Evolutionary conservation across 2,113 vertebrate genomes (phyloP).

Genomic region (Mastomys natalensis): DNA sequence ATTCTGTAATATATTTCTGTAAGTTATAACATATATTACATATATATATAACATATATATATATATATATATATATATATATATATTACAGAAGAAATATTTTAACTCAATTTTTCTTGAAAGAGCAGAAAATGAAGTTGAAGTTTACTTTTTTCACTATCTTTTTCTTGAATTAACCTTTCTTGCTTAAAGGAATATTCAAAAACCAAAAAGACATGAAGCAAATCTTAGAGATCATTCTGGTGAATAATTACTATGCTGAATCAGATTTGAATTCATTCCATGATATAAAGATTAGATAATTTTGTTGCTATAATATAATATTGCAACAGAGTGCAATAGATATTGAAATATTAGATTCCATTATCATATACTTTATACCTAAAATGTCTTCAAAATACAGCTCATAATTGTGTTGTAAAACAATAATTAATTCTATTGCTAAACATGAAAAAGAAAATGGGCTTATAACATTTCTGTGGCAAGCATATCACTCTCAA

Average conservation of each 20-base stretch:
- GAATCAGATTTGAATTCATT: neutral
- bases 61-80: neutral
- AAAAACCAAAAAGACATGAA: conserved; percentile 12
- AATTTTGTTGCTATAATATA: neutral
- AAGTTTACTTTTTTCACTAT: neutral
- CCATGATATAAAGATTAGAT: neutral
- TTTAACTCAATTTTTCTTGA: neutral
- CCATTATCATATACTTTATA: neutral
- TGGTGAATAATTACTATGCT: neutral
- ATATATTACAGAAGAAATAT: neutral
- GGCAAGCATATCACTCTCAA: neutral
- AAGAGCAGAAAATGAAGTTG: neutral
- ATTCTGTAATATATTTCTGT: too few species aligned
- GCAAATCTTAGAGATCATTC: neutral
- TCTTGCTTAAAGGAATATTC: neutral
- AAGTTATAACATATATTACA: neutral
- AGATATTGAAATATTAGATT: neutral
- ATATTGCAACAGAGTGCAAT: neutral
- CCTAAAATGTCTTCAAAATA: neutral
- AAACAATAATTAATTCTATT: neutral
- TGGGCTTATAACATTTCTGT: neutral
- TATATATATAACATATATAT: neutral
- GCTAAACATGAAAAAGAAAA: neutral
- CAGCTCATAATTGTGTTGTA: neutral
- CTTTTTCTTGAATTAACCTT: neutral